Base-by-base conservation (phyloP, 53 echinoderm and acorn worm species). In the Antedon mediterranea region DNA sequence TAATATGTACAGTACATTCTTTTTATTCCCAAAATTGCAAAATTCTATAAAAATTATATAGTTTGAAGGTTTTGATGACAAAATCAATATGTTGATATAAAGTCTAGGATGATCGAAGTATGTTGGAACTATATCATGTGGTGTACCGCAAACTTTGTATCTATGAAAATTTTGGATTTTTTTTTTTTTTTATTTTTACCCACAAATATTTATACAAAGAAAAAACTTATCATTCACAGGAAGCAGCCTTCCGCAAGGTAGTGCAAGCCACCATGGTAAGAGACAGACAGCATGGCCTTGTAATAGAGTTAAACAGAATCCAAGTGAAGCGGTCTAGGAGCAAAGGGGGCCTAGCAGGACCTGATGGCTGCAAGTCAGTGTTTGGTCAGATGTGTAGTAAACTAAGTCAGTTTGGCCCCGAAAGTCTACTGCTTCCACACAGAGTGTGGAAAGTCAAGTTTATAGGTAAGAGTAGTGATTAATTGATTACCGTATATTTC, bases 371-470 rank as follows among this genome's bases (percentile, higher is more conserved):
- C 86, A 97, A 97, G 91, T 97, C 97, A 15, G 92, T 97, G n/a
- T 97, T 92, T 76, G 97, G 92, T 32, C 97, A 97, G 86, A 87
- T 90, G 5, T 97, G 92, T 71, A 79, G 80, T 30, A 97, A 97
- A 84, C 89, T 92, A 29, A 88, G 89, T 71, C 87, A 89, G 83
- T 97, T 97, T 92, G 97, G 88, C 4, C 83, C 92, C 3, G 92
- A 92, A 31, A 92, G 89, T 75, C 81, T 97, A 11, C 78, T 97
- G 31, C 81, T 97, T 30, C 97, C 97, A 30, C 97, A 97, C 31
- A 79, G 97, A 28, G 97, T 97, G 27, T 97, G 97, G 97, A 97
- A 97, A 77, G 97, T 97, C 83, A 97, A 97, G 73, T 97, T 97
- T 44, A 97, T 97, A 76, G 97, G 95, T 95, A 23, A 89, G 91